Conservation (phyloP, 2,113 vertebrate genomes). For the Girardinichthys multiradiatus region DNA sequence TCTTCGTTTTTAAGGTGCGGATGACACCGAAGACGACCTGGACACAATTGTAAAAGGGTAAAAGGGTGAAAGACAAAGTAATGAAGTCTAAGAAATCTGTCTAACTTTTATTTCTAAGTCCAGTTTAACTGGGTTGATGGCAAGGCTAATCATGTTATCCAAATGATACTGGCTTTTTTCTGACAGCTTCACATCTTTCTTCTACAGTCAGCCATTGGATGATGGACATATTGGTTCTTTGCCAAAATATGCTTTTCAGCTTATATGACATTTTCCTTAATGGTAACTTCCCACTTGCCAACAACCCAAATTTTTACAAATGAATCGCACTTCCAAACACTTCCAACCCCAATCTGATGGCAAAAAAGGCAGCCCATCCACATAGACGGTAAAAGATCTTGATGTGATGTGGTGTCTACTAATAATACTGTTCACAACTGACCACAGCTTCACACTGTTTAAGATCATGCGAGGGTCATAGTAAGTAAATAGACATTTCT, state of each 20-base stretch:
- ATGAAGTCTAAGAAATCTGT: neutral
- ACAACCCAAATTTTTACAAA: too few relatives aligned
- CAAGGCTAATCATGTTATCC: neutral
- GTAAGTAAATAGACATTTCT: too few relatives aligned
- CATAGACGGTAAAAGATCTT: too few relatives aligned
- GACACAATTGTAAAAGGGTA: slow-evolving; percentile 42
- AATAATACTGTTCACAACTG: too few relatives aligned
- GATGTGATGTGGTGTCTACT: too few relatives aligned
- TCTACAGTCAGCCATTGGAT: neutral
- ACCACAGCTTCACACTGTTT: too few relatives aligned
- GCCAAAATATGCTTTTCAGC: neutral
- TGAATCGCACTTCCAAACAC: too few relatives aligned
- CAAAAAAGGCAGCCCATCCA: too few relatives aligned
- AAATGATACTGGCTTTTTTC: neutral
- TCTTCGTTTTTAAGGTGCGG: slow-evolving; percentile 55
- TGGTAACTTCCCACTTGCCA: too few relatives aligned
- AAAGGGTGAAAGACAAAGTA: slow-evolving; percentile 9
- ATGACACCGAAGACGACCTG: slow-evolving; percentile 53
- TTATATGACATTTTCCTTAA: too few relatives aligned
- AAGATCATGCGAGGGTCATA: too few relatives aligned
- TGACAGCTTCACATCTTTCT: neutral
- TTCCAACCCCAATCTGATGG: too few relatives aligned
- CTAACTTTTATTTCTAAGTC: neutral
- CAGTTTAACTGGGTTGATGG: neutral
- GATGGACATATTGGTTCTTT: neutral